phyloP scores from a whole-genome alignment of 2,113 vertebrate genomes.

The Phalacrocorax aristotelis region DNA sequence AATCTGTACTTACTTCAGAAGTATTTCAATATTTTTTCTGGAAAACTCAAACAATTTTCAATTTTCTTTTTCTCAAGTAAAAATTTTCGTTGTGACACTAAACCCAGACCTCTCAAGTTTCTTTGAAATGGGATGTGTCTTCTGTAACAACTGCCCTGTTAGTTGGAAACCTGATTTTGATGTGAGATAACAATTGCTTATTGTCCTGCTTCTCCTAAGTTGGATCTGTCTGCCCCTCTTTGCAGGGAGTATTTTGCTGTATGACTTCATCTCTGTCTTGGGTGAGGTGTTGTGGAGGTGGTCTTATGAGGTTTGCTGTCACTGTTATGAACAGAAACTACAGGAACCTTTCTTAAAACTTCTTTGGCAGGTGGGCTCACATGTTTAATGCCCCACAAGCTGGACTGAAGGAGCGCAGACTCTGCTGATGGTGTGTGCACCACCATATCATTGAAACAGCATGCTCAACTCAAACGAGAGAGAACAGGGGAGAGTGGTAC shows the following conservation, averaged over 20 bases:
- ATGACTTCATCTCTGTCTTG: background rate
- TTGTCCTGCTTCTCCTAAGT: background rate
- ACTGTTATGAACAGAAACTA: background rate
- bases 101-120: background rate
- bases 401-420: background rate
- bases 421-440: background rate
- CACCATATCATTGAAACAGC: background rate
- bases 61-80: background rate
- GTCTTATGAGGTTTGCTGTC: background rate
- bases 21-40: background rate
- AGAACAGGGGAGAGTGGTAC: background rate
- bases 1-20: background rate
- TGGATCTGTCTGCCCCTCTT: background rate
- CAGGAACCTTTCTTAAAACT: background rate
- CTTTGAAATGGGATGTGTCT: rapidly evolving
- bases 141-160: background rate
- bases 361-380: background rate
- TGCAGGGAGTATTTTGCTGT: background rate
- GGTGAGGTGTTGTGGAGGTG: no score
- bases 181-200: background rate
- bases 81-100: background rate
- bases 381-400: rapidly evolving
- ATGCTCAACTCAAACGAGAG: rapidly evolving
- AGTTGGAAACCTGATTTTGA: background rate
- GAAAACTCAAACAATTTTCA: background rate